These are phyloP conservation scores for Chamaedrilus cognettii DNA, from an alignment of 2,888 invertebrate genomes.

Conservation along the genomic window DNA sequence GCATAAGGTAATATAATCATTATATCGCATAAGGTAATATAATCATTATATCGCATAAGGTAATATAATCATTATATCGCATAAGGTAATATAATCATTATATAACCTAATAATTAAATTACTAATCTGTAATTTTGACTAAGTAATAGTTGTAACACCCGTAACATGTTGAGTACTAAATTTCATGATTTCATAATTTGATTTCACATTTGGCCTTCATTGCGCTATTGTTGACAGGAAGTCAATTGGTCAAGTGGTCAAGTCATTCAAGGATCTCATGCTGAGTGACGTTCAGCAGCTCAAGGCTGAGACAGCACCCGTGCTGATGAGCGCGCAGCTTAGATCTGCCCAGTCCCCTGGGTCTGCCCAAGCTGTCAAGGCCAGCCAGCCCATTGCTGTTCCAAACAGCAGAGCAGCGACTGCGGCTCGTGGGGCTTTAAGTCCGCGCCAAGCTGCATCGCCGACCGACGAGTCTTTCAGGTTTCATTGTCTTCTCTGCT, in stretches of 20 bases:
- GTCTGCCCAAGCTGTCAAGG: background rate
- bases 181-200: no score
- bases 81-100: no score
- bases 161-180: background rate
- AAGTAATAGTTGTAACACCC: background rate
- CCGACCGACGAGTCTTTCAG: background rate
- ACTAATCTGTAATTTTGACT: no score
- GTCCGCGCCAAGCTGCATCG: background rate
- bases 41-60: no score
- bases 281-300: background rate
- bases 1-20: no score
- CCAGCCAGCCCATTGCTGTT: background rate
- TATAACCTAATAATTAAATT: no score
- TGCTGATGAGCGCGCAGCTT: no score
- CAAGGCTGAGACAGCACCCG: background rate
- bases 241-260: background rate
- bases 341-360: no score
- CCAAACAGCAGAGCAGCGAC: background rate
- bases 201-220: no score
- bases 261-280: background rate
- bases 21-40: no score
- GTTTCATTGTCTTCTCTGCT: no score
- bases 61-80: no score
- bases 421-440: background rate
- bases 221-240: background rate